Conservation (phyloP, 2,888 invertebrate genomes). For the Standfussiana lucernea region DNA sequence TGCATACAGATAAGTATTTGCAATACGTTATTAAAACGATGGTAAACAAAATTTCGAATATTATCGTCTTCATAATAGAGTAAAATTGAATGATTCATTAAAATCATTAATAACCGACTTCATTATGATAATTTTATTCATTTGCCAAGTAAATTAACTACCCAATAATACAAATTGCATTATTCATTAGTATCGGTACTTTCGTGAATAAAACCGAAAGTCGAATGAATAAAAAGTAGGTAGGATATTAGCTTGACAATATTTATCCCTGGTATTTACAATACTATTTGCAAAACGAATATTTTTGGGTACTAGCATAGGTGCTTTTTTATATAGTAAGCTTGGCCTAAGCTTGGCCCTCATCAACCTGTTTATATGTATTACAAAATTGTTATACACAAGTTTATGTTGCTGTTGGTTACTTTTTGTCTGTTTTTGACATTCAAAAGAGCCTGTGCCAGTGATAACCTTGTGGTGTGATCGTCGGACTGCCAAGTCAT, state of each 20-base stretch:
- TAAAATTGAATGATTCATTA: constrained; percentile 32
- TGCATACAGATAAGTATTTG: background rate
- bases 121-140: constrained; percentile 40
- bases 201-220: constrained; percentile 29
- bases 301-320: background rate
- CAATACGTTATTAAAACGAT: background rate
- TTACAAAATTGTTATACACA: no score
- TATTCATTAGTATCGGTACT: constrained; percentile 22
- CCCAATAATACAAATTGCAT: constrained; percentile 39
- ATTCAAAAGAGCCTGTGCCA: no score
- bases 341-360: no score
- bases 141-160: constrained; percentile 23
- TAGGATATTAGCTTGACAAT: background rate
- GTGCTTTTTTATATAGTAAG: background rate
- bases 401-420: no score
- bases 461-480: no score
- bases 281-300: background rate
- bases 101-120: constrained; percentile 16
- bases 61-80: background rate
- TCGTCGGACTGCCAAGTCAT: no score
- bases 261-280: background rate
- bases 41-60: background rate
- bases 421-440: no score
- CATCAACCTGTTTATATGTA: no score
- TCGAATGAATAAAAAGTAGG: constrained; percentile 9